phyloP scores from a whole-genome alignment of 2,797 vertebrate genomes.

The Cheirogaleus major region DNA sequence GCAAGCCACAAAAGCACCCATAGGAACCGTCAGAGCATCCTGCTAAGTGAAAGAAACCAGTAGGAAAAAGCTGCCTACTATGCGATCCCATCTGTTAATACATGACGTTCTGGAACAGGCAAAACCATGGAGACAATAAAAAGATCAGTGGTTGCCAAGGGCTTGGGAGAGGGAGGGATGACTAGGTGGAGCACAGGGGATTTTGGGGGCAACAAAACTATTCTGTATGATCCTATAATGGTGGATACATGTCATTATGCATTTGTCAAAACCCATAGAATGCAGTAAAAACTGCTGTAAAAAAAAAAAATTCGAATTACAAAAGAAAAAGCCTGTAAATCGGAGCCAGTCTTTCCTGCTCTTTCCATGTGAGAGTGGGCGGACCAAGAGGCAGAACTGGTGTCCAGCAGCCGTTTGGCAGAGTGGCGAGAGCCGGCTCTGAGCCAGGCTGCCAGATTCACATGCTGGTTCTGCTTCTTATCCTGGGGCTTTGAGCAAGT shows the following conservation, averaged over 20 bases:
- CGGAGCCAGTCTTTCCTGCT: neutral
- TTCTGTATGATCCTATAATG: accelerated
- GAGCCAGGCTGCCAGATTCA: neutral
- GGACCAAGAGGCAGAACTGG: neutral
- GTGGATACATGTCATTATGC: neutral
- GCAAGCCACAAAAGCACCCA: neutral
- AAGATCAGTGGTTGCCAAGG: neutral
- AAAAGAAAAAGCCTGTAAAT: neutral
- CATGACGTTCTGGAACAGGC: neutral
- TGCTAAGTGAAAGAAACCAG: neutral
- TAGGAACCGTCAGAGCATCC: neutral
- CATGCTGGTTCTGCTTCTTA: no score
- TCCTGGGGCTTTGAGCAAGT: neutral
- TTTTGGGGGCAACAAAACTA: no score
- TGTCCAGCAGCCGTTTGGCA: neutral
- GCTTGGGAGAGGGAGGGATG: neutral
- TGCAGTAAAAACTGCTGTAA: neutral
- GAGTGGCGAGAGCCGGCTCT: neutral
- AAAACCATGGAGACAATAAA: neutral
- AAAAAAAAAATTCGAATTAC: neutral
- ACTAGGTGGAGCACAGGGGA: no score
- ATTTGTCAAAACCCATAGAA: neutral
- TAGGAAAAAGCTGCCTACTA: neutral
- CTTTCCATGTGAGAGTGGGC: neutral
- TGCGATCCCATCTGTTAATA: neutral